phyloP scores from a whole-genome alignment of 2,797 vertebrate genomes.

The Semaprochilodus insignis region DNA sequence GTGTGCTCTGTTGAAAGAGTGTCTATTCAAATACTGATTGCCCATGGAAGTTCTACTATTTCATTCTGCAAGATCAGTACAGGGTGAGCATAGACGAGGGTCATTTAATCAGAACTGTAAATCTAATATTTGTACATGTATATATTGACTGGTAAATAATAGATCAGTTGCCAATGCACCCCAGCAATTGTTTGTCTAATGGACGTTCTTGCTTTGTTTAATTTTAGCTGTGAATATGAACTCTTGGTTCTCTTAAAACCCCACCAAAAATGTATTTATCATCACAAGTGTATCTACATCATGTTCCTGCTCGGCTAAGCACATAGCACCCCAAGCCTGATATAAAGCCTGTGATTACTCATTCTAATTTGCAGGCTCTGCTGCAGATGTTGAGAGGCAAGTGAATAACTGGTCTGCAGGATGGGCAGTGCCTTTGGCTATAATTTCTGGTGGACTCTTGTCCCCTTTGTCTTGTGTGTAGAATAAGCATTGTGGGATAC shows the following conservation, averaged over 20 bases:
- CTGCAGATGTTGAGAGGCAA: constrained; percentile 4
- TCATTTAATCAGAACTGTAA: too few species aligned
- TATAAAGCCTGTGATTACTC: constrained; percentile 27
- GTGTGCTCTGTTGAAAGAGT: not conserved
- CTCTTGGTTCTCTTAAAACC: not conserved
- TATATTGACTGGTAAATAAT: not conserved
- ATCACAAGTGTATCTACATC: not conserved
- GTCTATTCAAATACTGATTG: not conserved
- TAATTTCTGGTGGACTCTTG: constrained; percentile 3
- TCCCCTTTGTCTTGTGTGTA: not conserved
- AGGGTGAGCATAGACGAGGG: not conserved
- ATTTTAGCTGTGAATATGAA: not conserved
- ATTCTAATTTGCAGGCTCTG: constrained; percentile 19
- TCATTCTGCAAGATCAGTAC: not conserved
- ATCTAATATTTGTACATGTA: too few species aligned
- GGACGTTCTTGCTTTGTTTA: not conserved
- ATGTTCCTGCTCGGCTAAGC: constrained; percentile 1
- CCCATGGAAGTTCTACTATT: not conserved
- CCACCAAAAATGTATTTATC: not conserved
- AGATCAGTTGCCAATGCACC: not conserved
- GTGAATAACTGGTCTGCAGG: not conserved
- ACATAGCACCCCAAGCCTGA: not conserved
- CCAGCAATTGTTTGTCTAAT: not conserved
- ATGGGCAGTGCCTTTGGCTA: constrained; percentile 1
- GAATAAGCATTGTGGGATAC: not conserved